Evolutionary conservation across 2,888 invertebrate species (phyloP), one percentile per base, ranked within the genome.

Genomic region (Baronia brevicornis): DNA sequence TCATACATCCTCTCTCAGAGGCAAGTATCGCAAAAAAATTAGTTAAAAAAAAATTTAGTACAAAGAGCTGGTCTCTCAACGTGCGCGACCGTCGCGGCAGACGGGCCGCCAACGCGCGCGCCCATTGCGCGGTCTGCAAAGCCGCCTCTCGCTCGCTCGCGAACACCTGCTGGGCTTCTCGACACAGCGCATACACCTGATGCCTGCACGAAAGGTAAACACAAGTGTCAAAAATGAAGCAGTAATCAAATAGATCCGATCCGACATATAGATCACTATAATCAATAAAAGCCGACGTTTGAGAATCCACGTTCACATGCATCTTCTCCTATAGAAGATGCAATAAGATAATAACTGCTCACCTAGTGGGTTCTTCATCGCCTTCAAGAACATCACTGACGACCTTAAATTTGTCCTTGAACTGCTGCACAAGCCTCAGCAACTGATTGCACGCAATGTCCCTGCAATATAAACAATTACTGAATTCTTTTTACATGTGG

Each of bases 41-140:
- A n/a, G n/a, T n/a, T n/a, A n/a, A n/a, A n/a, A n/a, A n/a, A n/a
- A n/a, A n/a, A 51, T 64, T 55, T n/a, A n/a, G n/a, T 31, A 70
- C 72, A 24, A 67, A 63, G 33, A 75, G 72, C 2, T 48, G 51
- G 2, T 49, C 53, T 1, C 73, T 27, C 47, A 63, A 56, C 3
- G 36, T 15, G 6, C 50, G 37, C 50, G 63, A 60, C 10, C 15
- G 64, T 58, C 33, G 57, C 10, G 67, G 60, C 2, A 78, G 68
- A 0, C 71, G 46, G 0, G 66, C 64, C 30, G 77, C 72, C 2
- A 96, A 85, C 38, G 89, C 89, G 66, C 93, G 94, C 22, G 93
- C 92, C 75, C 96, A 93, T 43, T 90, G 89, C 43, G 95, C 87
- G 6, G 93, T 90, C 63, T 93, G 94, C 30, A 93, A 86, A 35